Evolutionary conservation across 2,888 invertebrate species (phyloP).

Genomic region (Hirtodrosophila histrioides): DNA sequence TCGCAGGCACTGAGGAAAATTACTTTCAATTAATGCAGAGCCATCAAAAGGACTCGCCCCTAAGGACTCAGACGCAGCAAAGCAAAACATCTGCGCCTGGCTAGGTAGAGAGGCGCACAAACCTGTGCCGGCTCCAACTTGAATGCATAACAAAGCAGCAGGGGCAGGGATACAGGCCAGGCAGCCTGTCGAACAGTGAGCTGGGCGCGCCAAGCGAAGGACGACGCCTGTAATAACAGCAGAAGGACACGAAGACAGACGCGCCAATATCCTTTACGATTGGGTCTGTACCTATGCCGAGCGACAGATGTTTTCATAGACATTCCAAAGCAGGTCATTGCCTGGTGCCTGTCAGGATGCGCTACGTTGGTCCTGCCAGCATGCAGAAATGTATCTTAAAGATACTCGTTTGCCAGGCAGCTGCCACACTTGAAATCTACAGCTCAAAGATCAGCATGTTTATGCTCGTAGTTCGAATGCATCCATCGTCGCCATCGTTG

Average conservation of each 20-base stretch:
- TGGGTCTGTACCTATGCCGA: slow-evolving; percentile 24
- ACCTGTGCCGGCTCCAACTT: slow-evolving; percentile 67
- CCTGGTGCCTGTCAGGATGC: slow-evolving; percentile 63
- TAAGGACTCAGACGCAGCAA: slow-evolving; percentile 46
- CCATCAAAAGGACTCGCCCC: slow-evolving; percentile 56
- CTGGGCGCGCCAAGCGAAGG: slow-evolving; percentile 58
- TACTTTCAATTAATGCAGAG: slow-evolving; percentile 71
- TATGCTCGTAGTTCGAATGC: slow-evolving; percentile 56
- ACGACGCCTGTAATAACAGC: slow-evolving; percentile 60
- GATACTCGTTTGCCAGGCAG: slow-evolving; percentile 56
- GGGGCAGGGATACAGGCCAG: slow-evolving; percentile 1
- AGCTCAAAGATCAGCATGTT: slow-evolving; percentile 38
- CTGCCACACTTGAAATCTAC: slow-evolving; percentile 63
- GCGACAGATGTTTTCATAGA: slow-evolving; percentile 65
- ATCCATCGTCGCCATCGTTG: slow-evolving; percentile 5
- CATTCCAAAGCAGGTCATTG: slow-evolving; percentile 73
- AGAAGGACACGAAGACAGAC: slow-evolving; percentile 33
- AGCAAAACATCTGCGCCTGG: slow-evolving; percentile 58
- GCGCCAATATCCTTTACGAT: slow-evolving; percentile 58
- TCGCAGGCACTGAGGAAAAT: slow-evolving; percentile 50
- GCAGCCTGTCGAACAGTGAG: slow-evolving; percentile 39
- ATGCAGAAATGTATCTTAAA: slow-evolving; percentile 65
- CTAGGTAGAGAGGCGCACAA: slow-evolving; percentile 34
- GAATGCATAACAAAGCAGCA: neutral
- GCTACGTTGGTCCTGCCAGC: slow-evolving; percentile 68